phyloP scores from a whole-genome alignment of 2,888 invertebrate species.

The Acleris laterana region DNA sequence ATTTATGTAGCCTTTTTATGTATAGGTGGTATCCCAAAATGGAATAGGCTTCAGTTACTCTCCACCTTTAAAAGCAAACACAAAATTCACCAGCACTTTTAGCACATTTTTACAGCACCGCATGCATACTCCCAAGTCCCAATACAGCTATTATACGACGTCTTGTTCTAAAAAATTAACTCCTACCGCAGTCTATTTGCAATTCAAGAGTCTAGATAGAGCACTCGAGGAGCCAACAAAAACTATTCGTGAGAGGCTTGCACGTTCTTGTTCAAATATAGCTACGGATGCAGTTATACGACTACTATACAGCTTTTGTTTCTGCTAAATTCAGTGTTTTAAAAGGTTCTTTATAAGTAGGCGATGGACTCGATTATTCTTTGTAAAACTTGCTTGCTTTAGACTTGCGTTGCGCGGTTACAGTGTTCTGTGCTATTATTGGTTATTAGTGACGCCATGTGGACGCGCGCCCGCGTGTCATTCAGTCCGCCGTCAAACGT shows the following conservation, averaged over 20 bases:
- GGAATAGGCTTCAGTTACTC: neutral
- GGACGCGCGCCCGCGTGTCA: too few relatives aligned
- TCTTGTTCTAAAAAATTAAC: slow-evolving; percentile 34
- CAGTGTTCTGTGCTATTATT: too few relatives aligned
- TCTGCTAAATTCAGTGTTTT: neutral
- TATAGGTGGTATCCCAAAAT: too few relatives aligned
- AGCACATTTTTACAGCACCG: slow-evolving; percentile 7
- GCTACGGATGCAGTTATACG: slow-evolving; percentile 1
- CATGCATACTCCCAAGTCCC: slow-evolving; percentile 15
- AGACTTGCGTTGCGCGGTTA: too few relatives aligned
- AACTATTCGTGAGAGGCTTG: slow-evolving; percentile 11
- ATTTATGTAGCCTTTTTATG: too few relatives aligned
- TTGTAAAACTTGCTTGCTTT: too few relatives aligned
- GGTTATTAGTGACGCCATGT: too few relatives aligned
- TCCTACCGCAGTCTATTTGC: slow-evolving; percentile 52
- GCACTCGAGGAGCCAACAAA: slow-evolving; percentile 16
- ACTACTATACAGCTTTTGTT: neutral
- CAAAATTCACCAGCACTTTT: slow-evolving; percentile 5
- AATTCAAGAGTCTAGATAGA: slow-evolving; percentile 59
- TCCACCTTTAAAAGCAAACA: neutral
- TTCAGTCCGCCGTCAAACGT: too few relatives aligned
- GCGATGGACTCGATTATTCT: too few relatives aligned
- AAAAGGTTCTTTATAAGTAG: neutral
- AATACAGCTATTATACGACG: slow-evolving; percentile 19
- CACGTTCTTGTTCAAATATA: neutral